Evolutionary conservation across 1,140 invertebrate genomes (phyloP).

Genomic region (Phymorhynchus buccinoides): DNA sequence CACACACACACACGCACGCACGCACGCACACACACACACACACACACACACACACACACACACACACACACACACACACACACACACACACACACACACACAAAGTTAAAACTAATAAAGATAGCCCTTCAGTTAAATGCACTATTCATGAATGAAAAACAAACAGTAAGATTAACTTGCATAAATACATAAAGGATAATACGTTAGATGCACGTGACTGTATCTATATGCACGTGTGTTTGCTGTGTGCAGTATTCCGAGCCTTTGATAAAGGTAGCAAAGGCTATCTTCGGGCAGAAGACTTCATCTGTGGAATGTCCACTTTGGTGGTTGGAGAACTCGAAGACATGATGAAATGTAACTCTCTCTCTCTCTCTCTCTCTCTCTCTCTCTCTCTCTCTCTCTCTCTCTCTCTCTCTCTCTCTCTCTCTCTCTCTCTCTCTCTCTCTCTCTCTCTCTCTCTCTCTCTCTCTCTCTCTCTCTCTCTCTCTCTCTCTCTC

Average conservation of each 20-base stretch:
- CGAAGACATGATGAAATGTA: slow-evolving; percentile 82
- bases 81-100: neutral
- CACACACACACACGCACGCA: too few species aligned
- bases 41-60: neutral
- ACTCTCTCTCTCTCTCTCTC: slow-evolving; percentile 58
- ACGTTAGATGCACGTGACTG: too few species aligned
- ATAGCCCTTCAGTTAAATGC: too few species aligned
- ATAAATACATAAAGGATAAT: too few species aligned
- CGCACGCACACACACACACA: too few species aligned
- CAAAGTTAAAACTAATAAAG: too few species aligned
- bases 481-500: slow-evolving; percentile 1
- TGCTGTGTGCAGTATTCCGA: slow-evolving; percentile 79
- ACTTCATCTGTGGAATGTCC: slow-evolving; percentile 84
- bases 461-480: neutral
- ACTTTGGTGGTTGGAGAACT: slow-evolving; percentile 83
- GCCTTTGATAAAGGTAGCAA: slow-evolving; percentile 87
- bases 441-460: neutral
- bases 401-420: neutral
- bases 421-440: neutral
- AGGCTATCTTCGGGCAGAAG: slow-evolving; percentile 78
- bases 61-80: slow-evolving; percentile 1
- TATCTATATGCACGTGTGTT: slow-evolving; percentile 13
- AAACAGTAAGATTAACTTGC: too few species aligned
- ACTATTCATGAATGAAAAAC: too few species aligned
- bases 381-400: neutral